Evolutionary conservation across 1,140 invertebrate genomes (phyloP), one percentile per base, ranked within the genome.

Genomic region (Bombus sylvicola): DNA sequence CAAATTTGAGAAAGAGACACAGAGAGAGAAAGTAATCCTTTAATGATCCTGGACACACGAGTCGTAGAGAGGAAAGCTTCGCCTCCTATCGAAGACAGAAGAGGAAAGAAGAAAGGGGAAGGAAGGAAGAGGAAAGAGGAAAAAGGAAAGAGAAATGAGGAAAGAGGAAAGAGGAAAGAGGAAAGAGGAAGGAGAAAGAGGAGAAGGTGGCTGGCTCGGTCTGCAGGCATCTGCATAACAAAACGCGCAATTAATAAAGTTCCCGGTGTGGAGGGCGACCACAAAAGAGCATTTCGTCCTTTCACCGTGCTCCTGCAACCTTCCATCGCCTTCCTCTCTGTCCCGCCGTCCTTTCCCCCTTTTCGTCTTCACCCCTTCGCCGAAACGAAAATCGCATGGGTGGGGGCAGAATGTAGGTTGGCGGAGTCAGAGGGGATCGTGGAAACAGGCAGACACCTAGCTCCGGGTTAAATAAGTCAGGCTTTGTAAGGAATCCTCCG

Each of bases 161-260:
- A 79, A 22, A 64, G 39, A 43, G n/a, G 4, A 62, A 34, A n/a
- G n/a, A 47, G 3, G 89, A 86, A 85, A 90, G 77, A 85, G 47
- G 59, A 31, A 66, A 73, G 73, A 62, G 82, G 68, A 71, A 73
- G 57, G 37, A 77, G 62, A 68, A 37, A 31, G n/a, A 18, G 13
- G 83, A 77, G 75, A 79, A 87, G 92, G 82, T 90, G 88, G 83
- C 87, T 91, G 89, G 90, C 89, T 91, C 88, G 90, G 89, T 92
- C 88, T 85, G 88, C 86, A 88, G 83, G 88, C 93, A 95, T 95
- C 94, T 94, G 92, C 94, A 95, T 95, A 94, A 95, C 94, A 95
- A 95, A 95, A 94, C 92, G 94, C 92, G 92, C 94, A 95, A 95
- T 95, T 95, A 95, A 95, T 94, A 94, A 95, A 95, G 94, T 95